These are phyloP conservation scores for Corynorhinus townsendii DNA, from an alignment of 2,113 vertebrate genomes.

Conservation along the genomic window DNA sequence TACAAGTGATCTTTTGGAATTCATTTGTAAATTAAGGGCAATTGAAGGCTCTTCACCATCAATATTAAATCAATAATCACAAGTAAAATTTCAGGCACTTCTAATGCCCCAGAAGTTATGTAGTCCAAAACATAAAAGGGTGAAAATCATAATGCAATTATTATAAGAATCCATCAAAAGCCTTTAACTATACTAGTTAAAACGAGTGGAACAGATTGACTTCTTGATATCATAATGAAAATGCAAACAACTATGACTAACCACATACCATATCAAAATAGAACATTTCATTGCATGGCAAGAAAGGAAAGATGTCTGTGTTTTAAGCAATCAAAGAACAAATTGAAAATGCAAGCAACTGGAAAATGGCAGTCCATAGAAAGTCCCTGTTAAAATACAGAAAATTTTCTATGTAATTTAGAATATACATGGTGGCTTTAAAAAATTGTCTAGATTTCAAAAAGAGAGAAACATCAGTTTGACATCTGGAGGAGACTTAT, in stretches of 20 bases:
- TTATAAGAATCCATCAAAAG: slow-evolving; percentile 68
- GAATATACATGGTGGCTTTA: slow-evolving; percentile 39
- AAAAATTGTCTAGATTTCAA: slow-evolving; percentile 41
- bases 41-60: slow-evolving; percentile 38
- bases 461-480: slow-evolving; percentile 38
- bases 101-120: slow-evolving; percentile 59
- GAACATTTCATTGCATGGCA: slow-evolving; percentile 65
- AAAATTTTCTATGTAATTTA: slow-evolving; percentile 52
- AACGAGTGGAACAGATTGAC: slow-evolving; percentile 68
- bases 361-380: slow-evolving; percentile 53
- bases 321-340: slow-evolving; percentile 64
- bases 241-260: slow-evolving; percentile 71
- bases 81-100: slow-evolving; percentile 57
- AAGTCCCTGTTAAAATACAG: slow-evolving; percentile 38
- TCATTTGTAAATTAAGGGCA: slow-evolving; percentile 63
- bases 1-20: slow-evolving; percentile 59
- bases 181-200: slow-evolving; percentile 60
- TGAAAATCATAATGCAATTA: slow-evolving; percentile 73
- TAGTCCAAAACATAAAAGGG: slow-evolving; percentile 65
- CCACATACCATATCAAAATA: slow-evolving; percentile 68
- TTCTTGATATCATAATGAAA: slow-evolving; percentile 71
- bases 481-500: not conserved
- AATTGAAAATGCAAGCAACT: slow-evolving; percentile 67
- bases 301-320: slow-evolving; percentile 67
- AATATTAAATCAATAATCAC: slow-evolving; percentile 55